phyloP scores from a whole-genome alignment of 92 coral and sea anemone genomes.

The Epizoanthus fatuus region DNA sequence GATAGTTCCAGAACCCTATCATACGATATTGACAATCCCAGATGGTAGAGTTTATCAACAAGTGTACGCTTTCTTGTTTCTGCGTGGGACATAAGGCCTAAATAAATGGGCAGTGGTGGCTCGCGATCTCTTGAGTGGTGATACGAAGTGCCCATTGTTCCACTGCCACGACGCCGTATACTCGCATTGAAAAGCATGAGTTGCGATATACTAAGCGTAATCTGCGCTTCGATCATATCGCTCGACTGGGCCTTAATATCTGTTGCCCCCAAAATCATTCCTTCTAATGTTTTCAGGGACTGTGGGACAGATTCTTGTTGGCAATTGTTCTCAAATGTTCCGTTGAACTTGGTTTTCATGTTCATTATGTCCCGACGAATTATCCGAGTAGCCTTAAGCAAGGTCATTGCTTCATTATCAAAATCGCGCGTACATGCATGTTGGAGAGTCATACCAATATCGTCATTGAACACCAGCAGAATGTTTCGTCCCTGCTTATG shows the following conservation, averaged over 20 bases:
- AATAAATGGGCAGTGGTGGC: conserved; percentile 73
- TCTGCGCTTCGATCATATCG: conserved; percentile 58
- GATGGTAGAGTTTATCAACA: conserved; percentile 5
- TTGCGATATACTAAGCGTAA: conserved; percentile 76
- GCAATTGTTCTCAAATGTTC: conserved; percentile 20
- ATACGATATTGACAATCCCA: too few relatives aligned
- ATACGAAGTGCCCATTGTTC: conserved; percentile 12
- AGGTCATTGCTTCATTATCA: conserved; percentile 25
- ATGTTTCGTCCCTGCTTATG: conserved; percentile 41
- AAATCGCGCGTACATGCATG: background rate
- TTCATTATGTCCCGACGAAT: conserved; percentile 13
- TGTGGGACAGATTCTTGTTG: conserved; percentile 24
- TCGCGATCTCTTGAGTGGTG: conserved; percentile 65
- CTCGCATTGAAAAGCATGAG: conserved; percentile 61
- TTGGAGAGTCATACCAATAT: conserved; percentile 19
- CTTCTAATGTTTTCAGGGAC: conserved; percentile 20
- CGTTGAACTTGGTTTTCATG: conserved; percentile 26
- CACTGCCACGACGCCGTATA: conserved; percentile 56
- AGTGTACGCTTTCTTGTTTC: conserved; percentile 71
- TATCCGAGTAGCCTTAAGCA: conserved; percentile 3
- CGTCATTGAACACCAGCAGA: conserved; percentile 39
- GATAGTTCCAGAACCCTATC: too few relatives aligned
- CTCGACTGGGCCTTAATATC: conserved; percentile 43
- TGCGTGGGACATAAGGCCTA: conserved; percentile 70
- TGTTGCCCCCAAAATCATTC: conserved; percentile 34